Base-by-base conservation (phyloP, 2,888 invertebrate genomes). In the Drosophila niveifrons region DNA sequence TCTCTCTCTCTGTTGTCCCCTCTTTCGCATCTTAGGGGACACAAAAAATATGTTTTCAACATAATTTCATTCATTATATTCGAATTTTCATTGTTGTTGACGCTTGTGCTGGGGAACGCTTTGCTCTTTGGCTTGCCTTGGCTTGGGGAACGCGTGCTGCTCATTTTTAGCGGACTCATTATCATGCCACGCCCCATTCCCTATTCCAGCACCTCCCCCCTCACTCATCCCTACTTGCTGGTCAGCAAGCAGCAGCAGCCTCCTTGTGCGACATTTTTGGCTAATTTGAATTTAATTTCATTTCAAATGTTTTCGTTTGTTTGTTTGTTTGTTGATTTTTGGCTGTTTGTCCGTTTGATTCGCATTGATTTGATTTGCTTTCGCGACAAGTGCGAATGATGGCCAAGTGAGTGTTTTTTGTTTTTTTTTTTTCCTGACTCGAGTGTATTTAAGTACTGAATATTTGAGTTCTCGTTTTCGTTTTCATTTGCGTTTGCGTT, bases 281-380 rank as follows among this genome's bases (percentile, higher is more conserved):
- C 68, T 78, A 79, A 79, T 78, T 78, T 72, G 72, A 76, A 69
- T 80, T 76, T 76, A 68, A 78, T 80, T 78, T 78, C 59, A 79
- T 75, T 80, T 70, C 59, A 73, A 70, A 78, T 59, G 64, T 70
- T 72, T 61, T 71, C 62, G 56, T 62, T 64, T 29, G 13, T 44
- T 53, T 34, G 56, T 41, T 44, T 18, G 28, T 36, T 43, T 57
- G 36, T 57, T 23, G 23, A 55, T 41, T 46, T 23, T 31, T 2
- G 58, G 46, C 23, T 46, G 66, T 61, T 59, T 73, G 62, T 63
- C 36, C 50, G 43, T 58, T 69, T 65, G 66, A 57, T 76, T 64
- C 39, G 53, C 69, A 62, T 76, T 64, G 69, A 68, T 68, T 59
- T 61, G 72, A 66, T 63, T 65, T 65, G 76, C 47, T 62, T 63